A percentile compares a stretch with the other conserved stretches of the same genome.
Conservation (phyloP, 1,140 invertebrate species). For the Araneus ventricosus region DNA sequence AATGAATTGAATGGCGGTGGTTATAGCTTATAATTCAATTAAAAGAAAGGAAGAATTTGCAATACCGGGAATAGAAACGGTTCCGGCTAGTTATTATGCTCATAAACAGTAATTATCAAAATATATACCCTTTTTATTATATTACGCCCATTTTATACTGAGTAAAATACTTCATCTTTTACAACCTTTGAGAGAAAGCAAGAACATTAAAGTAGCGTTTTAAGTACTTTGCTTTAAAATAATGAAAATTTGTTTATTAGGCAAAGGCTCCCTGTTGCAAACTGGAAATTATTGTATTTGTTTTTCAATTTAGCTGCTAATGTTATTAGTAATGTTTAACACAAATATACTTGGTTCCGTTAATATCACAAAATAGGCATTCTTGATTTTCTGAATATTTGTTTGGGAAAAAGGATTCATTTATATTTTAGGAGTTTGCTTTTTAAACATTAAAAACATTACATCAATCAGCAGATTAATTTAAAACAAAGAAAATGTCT, state of each 20-base stretch:
- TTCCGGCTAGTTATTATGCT: not conserved
- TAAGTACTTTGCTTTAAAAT: not conserved
- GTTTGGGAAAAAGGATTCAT: not conserved
- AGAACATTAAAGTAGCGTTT: not conserved
- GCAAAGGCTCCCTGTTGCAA: not conserved
- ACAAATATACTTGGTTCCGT: not conserved
- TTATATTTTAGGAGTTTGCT: not conserved
- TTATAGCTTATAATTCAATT: constrained; percentile 31
- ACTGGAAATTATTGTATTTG: not conserved
- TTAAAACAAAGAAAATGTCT: too few relatives aligned
- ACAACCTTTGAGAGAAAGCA: not conserved
- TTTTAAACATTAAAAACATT: too few relatives aligned
- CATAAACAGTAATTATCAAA: constrained; percentile 15
- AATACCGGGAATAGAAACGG: not conserved
- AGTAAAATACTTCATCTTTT: not conserved
- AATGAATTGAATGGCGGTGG: not conserved
- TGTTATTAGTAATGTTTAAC: not conserved
- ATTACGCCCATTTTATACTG: not conserved
- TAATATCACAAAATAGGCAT: not conserved
- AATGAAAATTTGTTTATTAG: not conserved
- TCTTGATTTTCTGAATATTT: not conserved
- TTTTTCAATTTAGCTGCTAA: not conserved
- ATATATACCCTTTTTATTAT: not conserved
- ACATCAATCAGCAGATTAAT: too few relatives aligned
- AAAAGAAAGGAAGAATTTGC: not conserved